Evolutionary conservation across 1,140 invertebrate species (phyloP).

Genomic region (Dinothrombium tinctorium): DNA sequence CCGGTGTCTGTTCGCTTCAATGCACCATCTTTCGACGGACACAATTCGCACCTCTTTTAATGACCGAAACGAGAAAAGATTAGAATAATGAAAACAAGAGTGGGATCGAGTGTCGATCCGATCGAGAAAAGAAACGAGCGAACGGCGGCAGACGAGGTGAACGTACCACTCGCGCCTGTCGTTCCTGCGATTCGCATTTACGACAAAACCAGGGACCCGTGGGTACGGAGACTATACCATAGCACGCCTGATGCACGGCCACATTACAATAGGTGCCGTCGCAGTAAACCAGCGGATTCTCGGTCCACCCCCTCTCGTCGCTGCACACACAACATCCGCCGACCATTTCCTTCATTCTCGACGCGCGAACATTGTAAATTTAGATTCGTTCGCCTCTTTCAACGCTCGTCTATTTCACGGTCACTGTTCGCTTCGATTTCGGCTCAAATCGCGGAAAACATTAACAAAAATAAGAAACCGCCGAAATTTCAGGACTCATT

Average conservation of each 20-base stretch:
- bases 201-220: conserved; percentile 91
- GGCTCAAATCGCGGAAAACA: no score
- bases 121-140: not conserved
- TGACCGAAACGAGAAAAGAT: conserved; percentile 21
- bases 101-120: not conserved
- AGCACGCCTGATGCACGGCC: conserved; percentile 80
- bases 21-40: conserved; percentile 81
- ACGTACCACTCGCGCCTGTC: conserved; percentile 59
- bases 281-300: conserved; percentile 95
- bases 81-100: not conserved
- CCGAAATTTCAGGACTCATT: no score
- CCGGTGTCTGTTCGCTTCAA: conserved; percentile 70
- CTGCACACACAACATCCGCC: conserved; percentile 98
- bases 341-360: conserved; percentile 91
- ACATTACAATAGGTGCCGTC: conserved; percentile 91
- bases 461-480: no score
- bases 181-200: conserved; percentile 84
- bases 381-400: no score
- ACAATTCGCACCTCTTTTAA: conserved; percentile 85
- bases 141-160: not conserved
- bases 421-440: no score
- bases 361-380: no score
- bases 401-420: no score
- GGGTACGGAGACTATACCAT: conserved; percentile 73
- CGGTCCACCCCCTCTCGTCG: conserved; percentile 89